Percentiles rank a stretch among this genome's conserved stretches.
phyloP scores from a whole-genome alignment of 1,140 invertebrate genomes.

The Magallana ariakensis region DNA sequence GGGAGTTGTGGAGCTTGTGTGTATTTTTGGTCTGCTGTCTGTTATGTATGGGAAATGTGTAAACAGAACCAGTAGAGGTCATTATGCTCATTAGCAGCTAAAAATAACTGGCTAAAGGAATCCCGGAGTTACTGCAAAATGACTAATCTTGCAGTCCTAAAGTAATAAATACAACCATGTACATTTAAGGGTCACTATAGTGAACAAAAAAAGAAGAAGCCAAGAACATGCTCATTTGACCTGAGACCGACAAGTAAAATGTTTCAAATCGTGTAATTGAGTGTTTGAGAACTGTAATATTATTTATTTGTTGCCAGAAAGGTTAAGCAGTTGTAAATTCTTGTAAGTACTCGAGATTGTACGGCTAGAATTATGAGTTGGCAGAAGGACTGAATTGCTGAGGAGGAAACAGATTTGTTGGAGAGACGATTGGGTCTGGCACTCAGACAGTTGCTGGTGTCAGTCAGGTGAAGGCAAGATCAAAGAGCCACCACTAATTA shows the following conservation, averaged over 20 bases:
- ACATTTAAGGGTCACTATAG: too few relatives aligned
- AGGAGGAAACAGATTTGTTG: constrained; percentile 18
- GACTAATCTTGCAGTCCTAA: not conserved
- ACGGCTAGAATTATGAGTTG: not conserved
- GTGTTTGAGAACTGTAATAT: not conserved
- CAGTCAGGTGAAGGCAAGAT: constrained; percentile 28
- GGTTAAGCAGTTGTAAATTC: constrained; percentile 3
- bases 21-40: constrained; percentile 31
- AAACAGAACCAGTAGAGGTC: constrained; percentile 16
- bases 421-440: constrained; percentile 17
- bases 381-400: constrained; percentile 1
- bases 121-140: not conserved
- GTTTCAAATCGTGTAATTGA: not conserved
- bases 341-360: constrained; percentile 14
- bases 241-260: not conserved
- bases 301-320: not conserved
- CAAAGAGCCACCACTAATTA: constrained; percentile 26
- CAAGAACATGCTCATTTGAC: not conserved
- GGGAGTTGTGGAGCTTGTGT: not conserved
- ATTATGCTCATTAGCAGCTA: constrained; percentile 27
- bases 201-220: too few relatives aligned
- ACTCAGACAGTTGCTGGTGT: constrained; percentile 25
- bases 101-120: constrained; percentile 27
- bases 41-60: constrained; percentile 29
- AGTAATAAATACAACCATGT: too few relatives aligned